A percentile compares a stretch with the other conserved stretches of the same genome.
phyloP scores from a whole-genome alignment of 2,113 vertebrate species.

The Neoarius graeffei region DNA sequence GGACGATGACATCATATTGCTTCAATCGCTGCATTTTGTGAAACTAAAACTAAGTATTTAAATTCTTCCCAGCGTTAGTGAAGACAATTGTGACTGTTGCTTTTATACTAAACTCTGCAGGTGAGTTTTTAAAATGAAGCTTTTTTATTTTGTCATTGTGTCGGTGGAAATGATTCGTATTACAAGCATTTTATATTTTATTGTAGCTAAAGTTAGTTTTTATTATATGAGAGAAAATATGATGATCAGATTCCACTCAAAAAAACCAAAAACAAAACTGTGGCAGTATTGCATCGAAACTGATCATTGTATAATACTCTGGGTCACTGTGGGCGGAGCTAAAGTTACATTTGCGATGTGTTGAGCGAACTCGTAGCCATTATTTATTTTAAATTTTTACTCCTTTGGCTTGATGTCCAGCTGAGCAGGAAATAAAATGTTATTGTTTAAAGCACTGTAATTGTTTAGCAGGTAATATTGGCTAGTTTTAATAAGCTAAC shows the following conservation, averaged over 20 bases:
- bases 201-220: neutral
- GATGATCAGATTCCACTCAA: neutral
- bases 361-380: neutral
- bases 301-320: neutral
- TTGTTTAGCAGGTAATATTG: neutral
- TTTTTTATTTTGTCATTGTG: neutral
- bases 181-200: neutral
- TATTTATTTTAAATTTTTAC: neutral
- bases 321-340: neutral
- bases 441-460: neutral
- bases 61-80: neutral
- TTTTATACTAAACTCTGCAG: neutral
- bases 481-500: neutral
- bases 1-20: neutral
- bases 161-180: neutral
- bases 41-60: neutral
- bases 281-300: too few species aligned
- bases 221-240: neutral
- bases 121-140: neutral
- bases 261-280: too few species aligned
- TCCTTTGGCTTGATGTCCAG: neutral
- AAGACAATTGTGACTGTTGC: neutral
- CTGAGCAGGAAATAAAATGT: neutral
- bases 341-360: neutral
- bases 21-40: neutral